Conservation (phyloP, 2,888 invertebrate genomes). For the Yponomeuta plumbellus region DNA sequence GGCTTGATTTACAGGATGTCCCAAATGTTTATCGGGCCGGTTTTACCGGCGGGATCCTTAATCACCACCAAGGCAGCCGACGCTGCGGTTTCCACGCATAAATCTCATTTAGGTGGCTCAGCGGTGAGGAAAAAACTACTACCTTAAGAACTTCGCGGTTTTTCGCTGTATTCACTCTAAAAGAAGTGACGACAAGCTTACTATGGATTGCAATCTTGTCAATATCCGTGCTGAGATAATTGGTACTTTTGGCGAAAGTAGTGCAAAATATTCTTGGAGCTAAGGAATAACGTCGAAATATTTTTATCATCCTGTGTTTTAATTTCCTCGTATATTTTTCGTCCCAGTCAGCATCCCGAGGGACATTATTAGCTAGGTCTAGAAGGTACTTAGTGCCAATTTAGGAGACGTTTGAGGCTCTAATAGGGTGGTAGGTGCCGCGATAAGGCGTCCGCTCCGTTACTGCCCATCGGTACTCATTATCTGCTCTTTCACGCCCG, state of each 20-base stretch:
- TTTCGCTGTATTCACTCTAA: not conserved
- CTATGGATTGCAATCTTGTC: too few species aligned
- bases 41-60: constrained; percentile 4
- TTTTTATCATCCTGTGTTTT: too few species aligned
- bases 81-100: not conserved
- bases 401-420: not conserved
- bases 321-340: not conserved
- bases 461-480: not conserved
- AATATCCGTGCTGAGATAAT: too few species aligned
- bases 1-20: constrained; percentile 12
- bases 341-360: not conserved
- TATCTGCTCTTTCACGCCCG: not conserved
- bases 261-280: too few species aligned
- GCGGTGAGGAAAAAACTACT: not conserved
- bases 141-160: not conserved
- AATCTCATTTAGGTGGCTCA: constrained; percentile 9
- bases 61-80: constrained; percentile 2
- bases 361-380: not conserved
- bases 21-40: constrained; percentile 10
- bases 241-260: too few species aligned
- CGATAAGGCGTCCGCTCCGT: not conserved
- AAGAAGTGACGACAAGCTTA: too few species aligned
- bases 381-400: constrained; percentile 4
- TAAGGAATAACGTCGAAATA: too few species aligned
- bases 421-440: not conserved